Evolutionary conservation across 2,888 invertebrate species (phyloP).

Genomic region (Gymnocheta viridis): DNA sequence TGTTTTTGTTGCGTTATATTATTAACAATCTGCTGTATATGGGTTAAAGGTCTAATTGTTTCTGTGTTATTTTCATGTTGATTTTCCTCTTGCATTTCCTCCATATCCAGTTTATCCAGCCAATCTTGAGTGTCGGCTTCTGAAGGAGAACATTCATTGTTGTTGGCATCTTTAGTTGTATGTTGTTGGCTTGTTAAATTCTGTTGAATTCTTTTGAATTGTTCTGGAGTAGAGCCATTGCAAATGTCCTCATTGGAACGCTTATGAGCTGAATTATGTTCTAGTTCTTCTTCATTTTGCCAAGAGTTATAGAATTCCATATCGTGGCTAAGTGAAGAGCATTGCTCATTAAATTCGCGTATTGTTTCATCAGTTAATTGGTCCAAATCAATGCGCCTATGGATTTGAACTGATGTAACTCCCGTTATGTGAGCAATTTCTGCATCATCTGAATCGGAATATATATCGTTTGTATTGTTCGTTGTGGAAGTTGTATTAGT

Average conservation of each 20-base stretch:
- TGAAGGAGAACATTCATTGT: slow-evolving; percentile 25
- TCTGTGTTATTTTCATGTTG: slow-evolving; percentile 5
- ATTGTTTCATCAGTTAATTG: slow-evolving; percentile 80
- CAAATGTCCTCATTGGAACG: slow-evolving; percentile 68
- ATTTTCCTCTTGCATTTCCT: not conserved
- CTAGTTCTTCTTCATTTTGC: slow-evolving; percentile 79
- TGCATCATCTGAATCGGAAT: slow-evolving; percentile 87
- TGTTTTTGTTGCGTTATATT: slow-evolving; percentile 46
- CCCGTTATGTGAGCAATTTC: slow-evolving; percentile 84
- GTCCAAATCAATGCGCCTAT: slow-evolving; percentile 79
- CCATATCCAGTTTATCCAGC: slow-evolving; percentile 21
- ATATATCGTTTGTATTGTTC: slow-evolving; percentile 80
- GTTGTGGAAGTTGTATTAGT: slow-evolving; percentile 9
- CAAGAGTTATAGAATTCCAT: slow-evolving; percentile 78
- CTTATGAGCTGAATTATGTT: slow-evolving; percentile 67
- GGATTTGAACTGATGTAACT: slow-evolving; percentile 80
- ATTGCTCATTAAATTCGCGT: slow-evolving; percentile 78
- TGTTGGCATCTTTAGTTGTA: slow-evolving; percentile 43
- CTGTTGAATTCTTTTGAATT: not conserved
- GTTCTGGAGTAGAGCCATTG: not conserved
- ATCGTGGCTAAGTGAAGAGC: slow-evolving; percentile 79
- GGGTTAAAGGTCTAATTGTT: slow-evolving; percentile 36
- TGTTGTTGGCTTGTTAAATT: not conserved
- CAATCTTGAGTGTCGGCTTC: slow-evolving; percentile 31
- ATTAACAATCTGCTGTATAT: slow-evolving; percentile 63